Evolutionary conservation across 2,113 vertebrate genomes (phyloP).

Genomic region (Cettia cetti): DNA sequence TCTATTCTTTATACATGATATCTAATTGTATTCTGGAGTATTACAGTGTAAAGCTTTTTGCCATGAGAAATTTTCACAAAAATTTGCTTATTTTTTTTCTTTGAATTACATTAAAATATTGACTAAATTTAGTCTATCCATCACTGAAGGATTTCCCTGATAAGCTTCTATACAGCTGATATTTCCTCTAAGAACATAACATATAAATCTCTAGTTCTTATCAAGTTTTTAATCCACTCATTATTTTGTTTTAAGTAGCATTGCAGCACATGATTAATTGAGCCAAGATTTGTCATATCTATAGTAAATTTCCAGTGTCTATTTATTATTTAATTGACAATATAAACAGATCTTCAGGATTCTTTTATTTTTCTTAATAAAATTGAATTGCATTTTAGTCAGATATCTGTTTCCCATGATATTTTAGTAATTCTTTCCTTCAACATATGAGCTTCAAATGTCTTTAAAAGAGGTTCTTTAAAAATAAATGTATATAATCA

Average conservation of each 20-base stretch:
- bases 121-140: not conserved
- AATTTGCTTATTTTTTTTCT: not conserved
- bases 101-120: not conserved
- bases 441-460: fast-evolving
- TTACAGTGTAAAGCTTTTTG: not conserved
- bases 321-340: not conserved
- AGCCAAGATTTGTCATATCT: not conserved
- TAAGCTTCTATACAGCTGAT: not conserved
- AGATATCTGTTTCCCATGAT: not conserved
- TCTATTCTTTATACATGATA: not conserved
- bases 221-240: not conserved
- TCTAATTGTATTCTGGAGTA: not conserved
- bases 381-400: not conserved
- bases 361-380: not conserved
- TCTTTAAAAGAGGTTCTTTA: not conserved
- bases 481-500: not conserved
- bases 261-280: not conserved
- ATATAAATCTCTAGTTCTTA: not conserved
- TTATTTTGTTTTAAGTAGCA: not conserved
- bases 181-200: not conserved
- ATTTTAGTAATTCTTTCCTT: not conserved
- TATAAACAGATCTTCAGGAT: not conserved
- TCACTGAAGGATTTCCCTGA: not conserved
- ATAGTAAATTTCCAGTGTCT: not conserved
- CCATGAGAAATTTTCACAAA: not conserved